These are phyloP conservation scores for Andrena hattorfiana DNA, from an alignment of 2,888 invertebrate species.

Conservation along the genomic window DNA sequence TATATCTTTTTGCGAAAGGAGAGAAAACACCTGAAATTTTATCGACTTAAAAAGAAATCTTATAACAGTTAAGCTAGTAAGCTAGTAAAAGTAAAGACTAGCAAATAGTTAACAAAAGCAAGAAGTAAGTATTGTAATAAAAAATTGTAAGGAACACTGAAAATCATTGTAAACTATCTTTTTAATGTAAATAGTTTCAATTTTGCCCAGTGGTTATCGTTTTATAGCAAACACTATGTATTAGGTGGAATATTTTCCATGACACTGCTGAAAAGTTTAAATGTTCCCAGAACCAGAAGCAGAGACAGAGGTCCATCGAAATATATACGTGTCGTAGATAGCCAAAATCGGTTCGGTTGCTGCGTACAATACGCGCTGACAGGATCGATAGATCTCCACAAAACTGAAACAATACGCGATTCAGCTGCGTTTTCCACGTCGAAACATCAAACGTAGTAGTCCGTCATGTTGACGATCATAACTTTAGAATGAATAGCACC, in stretches of 20 bases:
- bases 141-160: not conserved
- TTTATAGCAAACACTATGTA: not conserved
- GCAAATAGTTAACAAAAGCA: no score
- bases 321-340: not conserved
- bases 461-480: conserved; percentile 20
- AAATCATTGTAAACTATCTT: not conserved
- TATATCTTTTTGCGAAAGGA: no score
- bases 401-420: conserved; percentile 2
- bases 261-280: conserved; percentile 21
- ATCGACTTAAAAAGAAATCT: no score
- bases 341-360: conserved; percentile 7
- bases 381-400: not conserved
- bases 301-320: not conserved
- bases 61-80: no score
- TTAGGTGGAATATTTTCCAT: conserved; percentile 8
- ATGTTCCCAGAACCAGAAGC: conserved; percentile 1
- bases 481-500: conserved; percentile 31
- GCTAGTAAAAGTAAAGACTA: no score
- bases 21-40: no score
- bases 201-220: not conserved
- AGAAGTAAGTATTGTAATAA: no score
- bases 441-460: conserved; percentile 31
- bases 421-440: conserved; percentile 26
- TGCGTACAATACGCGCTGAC: not conserved
- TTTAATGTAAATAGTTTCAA: not conserved